A percentile compares a stretch with the other conserved stretches of the same genome.
These are phyloP conservation scores for Phoxinus dragarum DNA, from an alignment of 2,797 vertebrate genomes.

Conservation along the genomic window DNA sequence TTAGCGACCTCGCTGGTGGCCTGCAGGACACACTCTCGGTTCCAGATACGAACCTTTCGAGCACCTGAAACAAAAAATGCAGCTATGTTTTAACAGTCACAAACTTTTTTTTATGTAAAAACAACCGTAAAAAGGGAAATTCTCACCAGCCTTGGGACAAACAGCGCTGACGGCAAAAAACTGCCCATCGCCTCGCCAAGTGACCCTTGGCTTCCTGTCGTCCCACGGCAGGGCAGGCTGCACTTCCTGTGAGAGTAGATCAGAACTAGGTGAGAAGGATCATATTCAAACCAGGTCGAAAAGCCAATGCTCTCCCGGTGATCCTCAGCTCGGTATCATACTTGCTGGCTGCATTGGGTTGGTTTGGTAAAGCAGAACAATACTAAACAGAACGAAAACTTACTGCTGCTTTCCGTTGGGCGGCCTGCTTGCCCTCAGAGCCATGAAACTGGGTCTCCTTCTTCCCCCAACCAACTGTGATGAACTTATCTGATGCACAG, in stretches of 20 bases:
- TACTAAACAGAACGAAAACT: neutral
- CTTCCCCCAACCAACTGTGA: constrained; percentile 96
- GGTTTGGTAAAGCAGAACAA: neutral
- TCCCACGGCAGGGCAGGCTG: constrained; percentile 86
- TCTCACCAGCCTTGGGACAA: constrained; percentile 85
- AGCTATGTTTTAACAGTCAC: neutral
- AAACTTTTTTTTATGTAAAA: neutral
- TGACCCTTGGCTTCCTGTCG: constrained; percentile 82
- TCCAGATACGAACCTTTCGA: constrained; percentile 93
- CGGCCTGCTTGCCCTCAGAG: constrained; percentile 92
- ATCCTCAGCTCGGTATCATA: neutral
- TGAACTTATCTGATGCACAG: constrained; percentile 85
- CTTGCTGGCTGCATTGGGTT: neutral
- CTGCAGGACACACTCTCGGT: constrained; percentile 91
- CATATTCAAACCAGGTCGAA: neutral
- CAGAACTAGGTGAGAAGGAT: neutral
- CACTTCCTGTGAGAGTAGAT: constrained; percentile 75
- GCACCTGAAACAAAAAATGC: constrained; percentile 71
- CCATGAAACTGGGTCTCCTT: constrained; percentile 99
- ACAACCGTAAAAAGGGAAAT: neutral
- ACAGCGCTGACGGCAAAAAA: constrained; percentile 90
- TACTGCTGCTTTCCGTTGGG: constrained; percentile 84
- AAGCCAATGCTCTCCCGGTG: neutral
- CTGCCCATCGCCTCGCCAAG: constrained; percentile 94
- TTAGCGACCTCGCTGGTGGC: constrained; percentile 90